Base-by-base conservation (phyloP, 2,113 vertebrate genomes). In the Silurus glanis region DNA sequence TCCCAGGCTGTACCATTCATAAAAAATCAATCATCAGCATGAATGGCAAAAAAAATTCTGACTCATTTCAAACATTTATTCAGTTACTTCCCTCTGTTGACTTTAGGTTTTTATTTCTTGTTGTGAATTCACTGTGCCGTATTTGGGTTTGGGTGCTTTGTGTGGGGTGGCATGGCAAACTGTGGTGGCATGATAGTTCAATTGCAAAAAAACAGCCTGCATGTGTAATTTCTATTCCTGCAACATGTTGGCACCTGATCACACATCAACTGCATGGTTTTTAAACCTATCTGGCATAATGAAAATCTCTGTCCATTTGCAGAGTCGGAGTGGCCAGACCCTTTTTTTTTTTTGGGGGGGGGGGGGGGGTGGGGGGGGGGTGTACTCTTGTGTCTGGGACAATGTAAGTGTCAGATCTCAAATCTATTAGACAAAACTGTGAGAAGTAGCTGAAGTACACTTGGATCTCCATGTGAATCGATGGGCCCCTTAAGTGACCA, bases 391-490 rank as follows among this genome's bases (percentile, higher is more conserved):
- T 95, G 91, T 58, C 0, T 88, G 37, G 90, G 92, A 95, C 95
- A 96, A 96, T 95, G 92, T 94, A 89, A 93, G 94, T 95, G 95
- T 96, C 95, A 94, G 91, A 95, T 93, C 92, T 94, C 88, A 90
- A 90, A 94, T 94, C 92, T 93, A 62, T 79, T 92, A 94, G 86
- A 92, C 91, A 91, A 49, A 94, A 93, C 90, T 92, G 92, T 92
- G 59, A 94, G 92, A 93, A 92, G 92, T 91, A 91, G 86, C 93
- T 97, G 95, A 96, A 97, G 95, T 92, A 94, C 94, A 94, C 96
- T 97, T 96, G 94, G 96, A 95, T 94, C 93, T 94, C 92, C 94
- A 80, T 74, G 94, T 96, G 96, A 96, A 97, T 96, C 96, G 95
- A 97, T 97, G 95, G 94, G 96, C 95, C 95, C 37, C 96, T 96